phyloP scores from a whole-genome alignment of 2,113 vertebrate species.

The Trinectes maculatus region DNA sequence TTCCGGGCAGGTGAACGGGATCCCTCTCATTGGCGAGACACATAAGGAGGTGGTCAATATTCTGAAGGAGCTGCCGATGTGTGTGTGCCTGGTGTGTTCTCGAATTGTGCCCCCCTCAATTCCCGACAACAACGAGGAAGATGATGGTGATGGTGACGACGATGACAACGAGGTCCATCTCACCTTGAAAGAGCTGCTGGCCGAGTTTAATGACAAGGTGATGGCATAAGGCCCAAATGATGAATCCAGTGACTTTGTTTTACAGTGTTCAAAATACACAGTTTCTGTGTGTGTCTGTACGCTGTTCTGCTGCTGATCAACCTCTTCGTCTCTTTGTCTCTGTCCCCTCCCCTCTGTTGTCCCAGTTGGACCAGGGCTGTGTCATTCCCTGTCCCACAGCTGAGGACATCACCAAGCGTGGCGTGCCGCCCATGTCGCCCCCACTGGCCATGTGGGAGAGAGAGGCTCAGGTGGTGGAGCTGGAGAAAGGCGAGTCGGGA shows the following conservation, averaged over 20 bases:
- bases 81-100: conserved; percentile 88
- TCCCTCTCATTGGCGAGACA: conserved; percentile 89
- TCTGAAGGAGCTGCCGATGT: conserved; percentile 89
- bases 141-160: too few species aligned
- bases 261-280: not conserved
- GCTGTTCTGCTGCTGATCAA: too few species aligned
- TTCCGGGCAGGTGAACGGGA: conserved; percentile 87
- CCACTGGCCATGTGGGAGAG: conserved; percentile 94
- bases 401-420: conserved; percentile 81
- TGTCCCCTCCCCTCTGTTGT: conserved; percentile 5
- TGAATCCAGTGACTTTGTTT: conserved; percentile 1
- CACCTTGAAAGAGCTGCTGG: conserved; percentile 80
- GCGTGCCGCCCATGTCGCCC: conserved; percentile 81
- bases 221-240: not conserved
- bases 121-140: conserved; percentile 73
- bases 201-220: conserved; percentile 81
- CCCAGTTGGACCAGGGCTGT: conserved; percentile 77
- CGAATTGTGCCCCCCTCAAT: conserved; percentile 73
- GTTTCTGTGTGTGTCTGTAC: too few species aligned
- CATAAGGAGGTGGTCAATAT: conserved; percentile 92
- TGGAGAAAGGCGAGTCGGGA: conserved; percentile 90
- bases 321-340: conserved; percentile 1
- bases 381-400: conserved; percentile 81
- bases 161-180: conserved; percentile 63
- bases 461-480: conserved; percentile 86